Base-by-base conservation (phyloP, 92 coral and sea anemone genomes). In the Bergia puertoricense region DNA sequence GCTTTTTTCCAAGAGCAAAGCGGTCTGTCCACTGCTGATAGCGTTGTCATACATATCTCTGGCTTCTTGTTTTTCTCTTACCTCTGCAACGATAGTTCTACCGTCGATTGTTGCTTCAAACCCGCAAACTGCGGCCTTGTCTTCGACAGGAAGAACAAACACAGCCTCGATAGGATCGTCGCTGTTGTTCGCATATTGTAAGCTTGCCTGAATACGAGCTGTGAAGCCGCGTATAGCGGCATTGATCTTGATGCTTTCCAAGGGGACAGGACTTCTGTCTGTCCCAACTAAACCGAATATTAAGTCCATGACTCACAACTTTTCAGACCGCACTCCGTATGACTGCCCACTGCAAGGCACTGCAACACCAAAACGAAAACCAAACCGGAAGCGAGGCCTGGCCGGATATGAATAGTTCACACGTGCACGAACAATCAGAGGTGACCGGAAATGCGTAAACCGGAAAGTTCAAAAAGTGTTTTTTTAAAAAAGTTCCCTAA, bases 81-180 rank as follows among this genome's bases (percentile, higher is more conserved):
- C 79, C 86, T 95, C 91, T 30, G 96, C 98, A 16, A 91, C 92
- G 80, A 95, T 91, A 82, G 96, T 95, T 74, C 93, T 88, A 68
- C 95, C 96, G 73, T 95, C 94, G 69, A 95, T 88, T 22, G 91
- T 86, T 0, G 96, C 98, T 90, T 94, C 93, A 82, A 96, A 93
- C 62, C 96, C 98, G 59, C 96, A 94, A 9, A 96, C 97, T n/a
- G 97, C 95, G 40, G 94, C 92, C 73, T 93, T 89, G 44, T 95
- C 96, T 81, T 91, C 93, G 30, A 93, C 85, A 57, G 97, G 97
- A 48, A 93, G 88, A 69, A 93, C 91, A 74, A 62, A 62, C n/a
- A 62, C 0, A 4, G 69, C 69, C 13, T 62, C 69, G 30, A 62
- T 6, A 6, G 69, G 69, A 62, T 62, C 20, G 69, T 22, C 1